Conservation (phyloP, 2,797 vertebrate genomes). For the Lepus townsendii region DNA sequence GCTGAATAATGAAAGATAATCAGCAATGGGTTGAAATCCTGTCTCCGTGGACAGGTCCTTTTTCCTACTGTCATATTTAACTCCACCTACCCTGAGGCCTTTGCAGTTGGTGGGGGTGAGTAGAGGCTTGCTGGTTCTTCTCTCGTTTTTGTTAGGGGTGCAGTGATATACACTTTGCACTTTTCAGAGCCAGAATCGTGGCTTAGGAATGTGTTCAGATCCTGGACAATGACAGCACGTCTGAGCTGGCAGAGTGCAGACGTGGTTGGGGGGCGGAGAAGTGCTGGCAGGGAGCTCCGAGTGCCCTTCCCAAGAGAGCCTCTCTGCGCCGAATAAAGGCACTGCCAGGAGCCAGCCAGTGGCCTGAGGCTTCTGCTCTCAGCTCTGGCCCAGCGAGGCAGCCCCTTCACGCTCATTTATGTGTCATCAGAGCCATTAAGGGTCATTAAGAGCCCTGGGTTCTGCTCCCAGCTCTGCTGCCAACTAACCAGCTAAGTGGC, state of each 20-base stretch:
- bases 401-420: not conserved
- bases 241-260: not conserved
- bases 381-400: not conserved
- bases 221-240: not conserved
- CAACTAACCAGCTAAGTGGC: conserved; percentile 56
- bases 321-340: not conserved
- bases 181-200: conserved; percentile 21
- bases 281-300: not conserved
- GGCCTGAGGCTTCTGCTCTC: not conserved
- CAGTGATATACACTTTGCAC: too few species aligned
- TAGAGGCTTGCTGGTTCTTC: not conserved
- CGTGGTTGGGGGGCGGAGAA: not conserved
- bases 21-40: conserved; percentile 68
- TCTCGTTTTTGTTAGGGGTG: not conserved
- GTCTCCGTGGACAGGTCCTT: conserved; percentile 62
- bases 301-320: not conserved
- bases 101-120: not conserved
- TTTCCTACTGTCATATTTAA: not conserved
- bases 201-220: conserved; percentile 31
- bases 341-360: conserved; percentile 2
- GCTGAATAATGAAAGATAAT: conserved; percentile 74
- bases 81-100: not conserved
- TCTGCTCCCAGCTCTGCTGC: conserved; percentile 53
- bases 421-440: conserved; percentile 66
- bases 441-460: conserved; percentile 70